These are phyloP conservation scores for Micropoecilia bifurca DNA, from an alignment of 2,797 vertebrate species.

Conservation along the genomic window DNA sequence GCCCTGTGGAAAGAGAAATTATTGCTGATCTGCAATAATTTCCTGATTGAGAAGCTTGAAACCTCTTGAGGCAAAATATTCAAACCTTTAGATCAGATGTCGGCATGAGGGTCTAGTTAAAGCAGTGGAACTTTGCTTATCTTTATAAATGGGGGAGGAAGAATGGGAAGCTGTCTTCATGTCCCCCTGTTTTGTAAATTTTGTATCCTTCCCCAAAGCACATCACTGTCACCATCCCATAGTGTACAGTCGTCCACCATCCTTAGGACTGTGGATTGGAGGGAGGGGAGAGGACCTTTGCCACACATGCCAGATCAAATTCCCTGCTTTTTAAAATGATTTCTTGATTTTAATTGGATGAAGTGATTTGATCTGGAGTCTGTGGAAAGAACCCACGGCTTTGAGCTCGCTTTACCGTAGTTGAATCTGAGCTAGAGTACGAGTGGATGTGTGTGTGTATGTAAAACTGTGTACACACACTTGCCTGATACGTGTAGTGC, in stretches of 20 bases:
- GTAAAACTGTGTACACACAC: constrained; percentile 32
- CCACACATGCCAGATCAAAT: constrained; percentile 62
- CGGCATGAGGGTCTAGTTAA: constrained; percentile 37
- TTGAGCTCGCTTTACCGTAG: constrained; percentile 60
- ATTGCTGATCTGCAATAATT: neutral
- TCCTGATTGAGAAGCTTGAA: constrained; percentile 10
- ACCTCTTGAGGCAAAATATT: neutral
- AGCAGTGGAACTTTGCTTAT: constrained; percentile 43
- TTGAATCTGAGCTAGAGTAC: constrained; percentile 77
- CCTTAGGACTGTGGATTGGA: constrained; percentile 52
- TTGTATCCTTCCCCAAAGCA: constrained; percentile 51
- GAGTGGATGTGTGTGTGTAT: constrained; percentile 32
- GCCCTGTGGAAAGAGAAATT: constrained; percentile 36
- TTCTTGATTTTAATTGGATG: neutral
- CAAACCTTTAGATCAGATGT: constrained; percentile 36
- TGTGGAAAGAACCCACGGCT: constrained; percentile 54
- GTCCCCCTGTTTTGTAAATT: constrained; percentile 54
- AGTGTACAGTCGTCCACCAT: constrained; percentile 65
- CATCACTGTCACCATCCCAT: constrained; percentile 75
- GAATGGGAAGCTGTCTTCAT: constrained; percentile 63
- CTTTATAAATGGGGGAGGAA: constrained; percentile 65
- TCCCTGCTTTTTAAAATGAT: neutral
- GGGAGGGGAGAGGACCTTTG: constrained; percentile 32
- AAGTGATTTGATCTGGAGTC: constrained; percentile 57
- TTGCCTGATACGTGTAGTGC: constrained; percentile 67